Evolutionary conservation across 2,888 invertebrate species (phyloP).

Genomic region (Athripsodes cinereus): DNA sequence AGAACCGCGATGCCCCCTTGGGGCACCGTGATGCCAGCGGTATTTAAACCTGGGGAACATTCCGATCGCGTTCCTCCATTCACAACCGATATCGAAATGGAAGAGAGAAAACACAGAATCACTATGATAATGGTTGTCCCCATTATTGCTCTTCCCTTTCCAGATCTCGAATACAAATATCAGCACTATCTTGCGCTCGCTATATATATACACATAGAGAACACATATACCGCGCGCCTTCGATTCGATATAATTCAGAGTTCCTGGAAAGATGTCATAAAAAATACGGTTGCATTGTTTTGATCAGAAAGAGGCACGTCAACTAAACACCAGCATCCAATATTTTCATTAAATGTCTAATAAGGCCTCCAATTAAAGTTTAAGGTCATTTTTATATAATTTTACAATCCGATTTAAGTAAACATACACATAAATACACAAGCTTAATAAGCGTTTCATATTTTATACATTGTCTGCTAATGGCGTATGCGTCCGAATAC

Average conservation of each 20-base stretch:
- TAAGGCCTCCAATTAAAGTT: too few relatives aligned
- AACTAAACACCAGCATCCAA: background rate
- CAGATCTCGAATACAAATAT: background rate
- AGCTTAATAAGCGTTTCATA: background rate
- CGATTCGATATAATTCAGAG: slow-evolving; percentile 11
- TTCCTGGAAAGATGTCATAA: slow-evolving; percentile 19
- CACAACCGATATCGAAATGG: background rate
- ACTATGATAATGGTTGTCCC: background rate
- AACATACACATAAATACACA: too few relatives aligned
- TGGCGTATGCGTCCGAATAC: slow-evolving; percentile 15
- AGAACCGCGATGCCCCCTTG: slow-evolving; percentile 51
- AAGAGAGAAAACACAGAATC: background rate
- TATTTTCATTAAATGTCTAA: too few relatives aligned
- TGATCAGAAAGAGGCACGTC: background rate
- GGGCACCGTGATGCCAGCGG: slow-evolving; percentile 39
- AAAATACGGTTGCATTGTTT: slow-evolving; percentile 20
- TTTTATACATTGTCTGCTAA: slow-evolving; percentile 21
- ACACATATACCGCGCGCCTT: background rate
- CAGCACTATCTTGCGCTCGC: background rate
- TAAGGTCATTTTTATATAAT: too few relatives aligned
- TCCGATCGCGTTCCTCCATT: background rate
- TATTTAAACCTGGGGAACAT: slow-evolving; percentile 24
- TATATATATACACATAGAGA: slow-evolving; percentile 1
- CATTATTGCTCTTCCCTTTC: background rate
- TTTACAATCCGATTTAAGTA: too few relatives aligned